Conservation (phyloP, 2,113 vertebrate genomes). For the Neopipo cinnamomea region DNA sequence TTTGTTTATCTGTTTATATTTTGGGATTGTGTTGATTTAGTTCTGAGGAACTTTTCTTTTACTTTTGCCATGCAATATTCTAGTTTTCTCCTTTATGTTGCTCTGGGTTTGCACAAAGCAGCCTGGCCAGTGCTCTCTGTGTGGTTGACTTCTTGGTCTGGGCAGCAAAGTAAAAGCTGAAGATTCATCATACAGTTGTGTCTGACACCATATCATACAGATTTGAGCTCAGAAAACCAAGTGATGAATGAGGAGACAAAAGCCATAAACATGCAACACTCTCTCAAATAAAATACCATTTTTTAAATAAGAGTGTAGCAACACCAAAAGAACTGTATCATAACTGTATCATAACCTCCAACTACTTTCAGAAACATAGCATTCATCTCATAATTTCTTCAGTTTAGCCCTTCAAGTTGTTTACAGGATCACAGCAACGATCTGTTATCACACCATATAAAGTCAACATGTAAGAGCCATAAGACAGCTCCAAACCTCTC, state of each 20-base stretch:
- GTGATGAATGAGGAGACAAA: neutral
- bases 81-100: neutral
- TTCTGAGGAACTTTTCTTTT: neutral
- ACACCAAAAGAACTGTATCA: neutral
- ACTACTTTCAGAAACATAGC: neutral
- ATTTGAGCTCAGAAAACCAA: neutral
- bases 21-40: neutral
- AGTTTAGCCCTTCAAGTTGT: fast-evolving
- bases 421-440: neutral
- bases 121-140: neutral
- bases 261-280: neutral
- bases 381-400: neutral
- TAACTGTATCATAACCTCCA: neutral
- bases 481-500: neutral
- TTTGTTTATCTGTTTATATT: neutral
- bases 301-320: neutral
- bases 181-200: neutral
- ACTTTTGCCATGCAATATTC: fast-evolving
- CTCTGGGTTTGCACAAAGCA: neutral
- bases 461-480: neutral
- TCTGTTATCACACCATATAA: too few species aligned
- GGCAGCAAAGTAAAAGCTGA: neutral
- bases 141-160: neutral
- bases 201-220: neutral
- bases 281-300: neutral